Base-by-base conservation (phyloP, 2,888 invertebrate species). In the Adelognathus sp. region DNA sequence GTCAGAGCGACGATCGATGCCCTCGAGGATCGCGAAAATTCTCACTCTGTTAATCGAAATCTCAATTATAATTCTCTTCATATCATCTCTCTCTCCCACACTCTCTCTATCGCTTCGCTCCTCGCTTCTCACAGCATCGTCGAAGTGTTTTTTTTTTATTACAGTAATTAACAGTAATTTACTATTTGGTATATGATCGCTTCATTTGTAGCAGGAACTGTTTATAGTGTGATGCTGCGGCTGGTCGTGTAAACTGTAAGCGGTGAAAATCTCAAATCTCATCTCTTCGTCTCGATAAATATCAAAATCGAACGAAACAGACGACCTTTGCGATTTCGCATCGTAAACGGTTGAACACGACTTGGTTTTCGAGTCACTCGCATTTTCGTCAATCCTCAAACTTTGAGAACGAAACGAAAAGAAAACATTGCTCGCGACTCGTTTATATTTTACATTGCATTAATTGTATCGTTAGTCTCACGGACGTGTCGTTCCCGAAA, bases 131-230 rank as follows among this genome's bases (percentile, higher is more conserved):
- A n/a, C n/a, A 73, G 46, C 75, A 80, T 73, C 71, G 63, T 77
- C 71, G 71, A 81, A 81, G 73, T 50, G 29, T 21, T 36, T n/a
- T 41, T 16, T 27, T 52, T 76, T 78, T n/a, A n/a, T 75, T 82
- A 85, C 85, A 84, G 84, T 79, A 79, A 79, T 79, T 79, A 79
- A 79, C 79, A 79, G 79, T 79, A 79, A 75, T 79, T 75, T 87
- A 87, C 85, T 89, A 89, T 88, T 89, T 89, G 89, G 89, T 89
- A 89, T 88, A 85, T 83, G 84, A 88, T 88, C 86, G 88, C 88
- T n/a, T 87, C 87, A 86, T 82, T n/a, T 84, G 86, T 85, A 88
- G 86, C 88, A 89, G 89, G 89, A 89, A 89, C 89, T 89, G 88
- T 89, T 88, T 79, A 84, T 86, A 85, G 84, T 85, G 84, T 82